phyloP scores from a whole-genome alignment of 2,888 invertebrate genomes.

The Stenoptilia bipunctidactyla region DNA sequence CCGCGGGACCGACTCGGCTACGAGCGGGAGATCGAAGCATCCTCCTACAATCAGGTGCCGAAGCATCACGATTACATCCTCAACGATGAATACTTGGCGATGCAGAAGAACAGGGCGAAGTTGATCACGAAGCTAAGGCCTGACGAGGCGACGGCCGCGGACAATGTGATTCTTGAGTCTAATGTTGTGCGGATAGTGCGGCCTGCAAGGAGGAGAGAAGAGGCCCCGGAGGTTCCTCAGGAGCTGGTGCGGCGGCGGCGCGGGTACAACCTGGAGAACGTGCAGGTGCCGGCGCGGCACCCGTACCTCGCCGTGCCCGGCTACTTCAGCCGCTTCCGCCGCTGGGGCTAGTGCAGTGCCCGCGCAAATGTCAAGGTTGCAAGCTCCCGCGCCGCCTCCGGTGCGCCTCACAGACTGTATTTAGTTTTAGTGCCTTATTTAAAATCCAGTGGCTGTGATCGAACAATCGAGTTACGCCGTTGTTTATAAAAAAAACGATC shows the following conservation, averaged over 20 bases:
- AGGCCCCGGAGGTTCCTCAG: slow-evolving; percentile 27
- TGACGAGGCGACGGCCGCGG: slow-evolving; percentile 47
- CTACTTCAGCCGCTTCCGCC: slow-evolving; percentile 55
- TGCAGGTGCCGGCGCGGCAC: slow-evolving; percentile 59
- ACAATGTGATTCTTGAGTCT: slow-evolving; percentile 57
- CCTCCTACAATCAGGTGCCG: slow-evolving; percentile 44
- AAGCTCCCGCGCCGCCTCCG: slow-evolving; percentile 25
- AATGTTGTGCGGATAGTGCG: slow-evolving; percentile 49
- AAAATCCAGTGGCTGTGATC: slow-evolving; percentile 56
- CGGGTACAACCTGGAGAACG: slow-evolving; percentile 64
- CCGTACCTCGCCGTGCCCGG: slow-evolving; percentile 56
- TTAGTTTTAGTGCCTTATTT: slow-evolving; percentile 24
- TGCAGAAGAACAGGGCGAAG: slow-evolving; percentile 50
- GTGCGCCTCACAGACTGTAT: slow-evolving; percentile 33
- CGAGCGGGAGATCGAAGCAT: slow-evolving; percentile 52
- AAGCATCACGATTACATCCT: slow-evolving; percentile 45
- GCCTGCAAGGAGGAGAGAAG: slow-evolving; percentile 32
- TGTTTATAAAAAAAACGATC: slow-evolving; percentile 17
- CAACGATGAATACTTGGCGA: slow-evolving; percentile 35
- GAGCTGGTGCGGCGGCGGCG: slow-evolving; percentile 44
- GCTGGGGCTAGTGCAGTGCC: slow-evolving; percentile 49
- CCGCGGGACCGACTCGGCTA: slow-evolving; percentile 47
- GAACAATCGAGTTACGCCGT: slow-evolving; percentile 41
- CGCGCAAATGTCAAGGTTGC: slow-evolving; percentile 58
- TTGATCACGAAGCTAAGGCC: slow-evolving; percentile 46